phyloP scores from a whole-genome alignment of 2,888 invertebrate species.

The Serripes groenlandicus region DNA sequence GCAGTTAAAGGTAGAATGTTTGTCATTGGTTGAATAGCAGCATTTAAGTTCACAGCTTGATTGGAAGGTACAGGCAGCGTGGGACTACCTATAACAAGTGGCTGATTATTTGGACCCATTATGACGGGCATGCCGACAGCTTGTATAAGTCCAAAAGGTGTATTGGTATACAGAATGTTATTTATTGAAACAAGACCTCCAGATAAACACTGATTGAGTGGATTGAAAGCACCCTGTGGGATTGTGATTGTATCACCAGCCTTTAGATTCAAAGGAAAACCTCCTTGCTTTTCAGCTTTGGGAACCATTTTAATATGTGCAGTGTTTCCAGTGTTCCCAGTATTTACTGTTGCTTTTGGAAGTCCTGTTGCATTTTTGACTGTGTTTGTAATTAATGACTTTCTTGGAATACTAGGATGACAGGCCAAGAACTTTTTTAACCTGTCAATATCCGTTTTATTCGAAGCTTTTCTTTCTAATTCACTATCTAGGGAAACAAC shows the following conservation, averaged over 20 bases:
- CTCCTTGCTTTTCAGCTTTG: background rate
- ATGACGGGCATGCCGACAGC: background rate
- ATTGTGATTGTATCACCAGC: slow-evolving; percentile 14
- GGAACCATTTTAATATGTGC: background rate
- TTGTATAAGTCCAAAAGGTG: background rate
- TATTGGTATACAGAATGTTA: slow-evolving; percentile 1
- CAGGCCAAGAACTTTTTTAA: too few relatives aligned
- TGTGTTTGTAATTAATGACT: background rate
- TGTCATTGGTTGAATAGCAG: background rate
- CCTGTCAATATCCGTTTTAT: too few relatives aligned
- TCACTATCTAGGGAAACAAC: too few relatives aligned
- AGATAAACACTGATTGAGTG: background rate
- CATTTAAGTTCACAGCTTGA: background rate
- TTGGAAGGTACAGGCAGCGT: background rate
- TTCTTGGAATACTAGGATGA: background rate
- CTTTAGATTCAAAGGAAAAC: background rate
- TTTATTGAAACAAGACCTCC: slow-evolving; percentile 3
- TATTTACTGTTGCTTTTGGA: background rate
- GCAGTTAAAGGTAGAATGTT: background rate
- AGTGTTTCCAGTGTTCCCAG: background rate
- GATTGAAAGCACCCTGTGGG: background rate
- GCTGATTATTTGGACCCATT: background rate
- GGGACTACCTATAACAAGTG: background rate
- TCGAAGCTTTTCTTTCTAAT: too few relatives aligned
- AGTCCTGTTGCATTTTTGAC: background rate